Conservation (phyloP, 2,888 invertebrate genomes). For the Eupithecia subfuscata region DNA sequence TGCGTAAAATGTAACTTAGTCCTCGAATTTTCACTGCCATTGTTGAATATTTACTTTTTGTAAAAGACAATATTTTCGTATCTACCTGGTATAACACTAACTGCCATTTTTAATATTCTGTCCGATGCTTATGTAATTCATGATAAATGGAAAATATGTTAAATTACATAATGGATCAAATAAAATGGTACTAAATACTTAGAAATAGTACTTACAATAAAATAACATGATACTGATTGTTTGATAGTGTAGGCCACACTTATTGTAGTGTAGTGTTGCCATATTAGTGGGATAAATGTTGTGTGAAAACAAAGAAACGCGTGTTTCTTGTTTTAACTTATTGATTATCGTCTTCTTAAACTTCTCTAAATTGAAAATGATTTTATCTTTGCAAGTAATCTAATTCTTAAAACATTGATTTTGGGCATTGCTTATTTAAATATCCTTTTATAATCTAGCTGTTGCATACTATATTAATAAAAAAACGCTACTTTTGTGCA, state of each 20-base stretch:
- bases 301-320: constrained; percentile 9
- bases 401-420: neutral
- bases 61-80: constrained; percentile 12
- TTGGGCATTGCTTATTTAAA: neutral
- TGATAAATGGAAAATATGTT: neutral
- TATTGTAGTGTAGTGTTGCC: constrained; percentile 30
- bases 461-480: neutral
- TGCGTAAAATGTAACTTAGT: neutral
- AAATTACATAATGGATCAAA: constrained; percentile 3
- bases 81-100: neutral
- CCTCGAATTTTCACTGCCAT: constrained; percentile 26
- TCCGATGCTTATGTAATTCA: neutral
- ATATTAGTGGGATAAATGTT: constrained; percentile 26
- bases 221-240: constrained; percentile 22
- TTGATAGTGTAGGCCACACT: constrained; percentile 21
- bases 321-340: neutral
- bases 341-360: neutral
- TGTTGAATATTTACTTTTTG: neutral
- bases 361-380: neutral
- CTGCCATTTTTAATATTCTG: constrained; percentile 1
- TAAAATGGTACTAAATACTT: neutral
- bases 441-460: neutral
- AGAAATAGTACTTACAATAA: constrained; percentile 2
- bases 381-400: neutral
- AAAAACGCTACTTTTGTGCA: neutral